Evolutionary conservation across 2,888 invertebrate species (phyloP).

Genomic region (Eupelmus urozonus): DNA sequence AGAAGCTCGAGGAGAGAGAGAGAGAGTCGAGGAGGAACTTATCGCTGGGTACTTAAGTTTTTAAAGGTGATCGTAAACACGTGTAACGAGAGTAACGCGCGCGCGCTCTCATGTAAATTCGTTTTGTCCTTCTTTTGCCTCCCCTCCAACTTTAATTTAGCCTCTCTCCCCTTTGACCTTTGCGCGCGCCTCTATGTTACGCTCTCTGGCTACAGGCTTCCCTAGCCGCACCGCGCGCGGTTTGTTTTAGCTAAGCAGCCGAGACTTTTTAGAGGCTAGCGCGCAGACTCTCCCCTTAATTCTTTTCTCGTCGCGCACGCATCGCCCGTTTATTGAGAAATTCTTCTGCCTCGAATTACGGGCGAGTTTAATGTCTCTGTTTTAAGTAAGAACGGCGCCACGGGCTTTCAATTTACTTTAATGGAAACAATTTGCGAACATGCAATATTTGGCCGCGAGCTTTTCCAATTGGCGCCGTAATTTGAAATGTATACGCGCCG

Average conservation of each 20-base stretch:
- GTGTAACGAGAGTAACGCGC: conserved; percentile 61
- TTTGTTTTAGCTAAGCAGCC: background rate
- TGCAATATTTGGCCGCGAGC: no score
- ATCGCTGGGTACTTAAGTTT: conserved; percentile 58
- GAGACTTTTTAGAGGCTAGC: background rate
- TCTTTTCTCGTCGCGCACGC: no score
- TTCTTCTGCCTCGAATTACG: no score
- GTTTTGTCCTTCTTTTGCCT: conserved; percentile 23
- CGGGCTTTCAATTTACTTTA: no score
- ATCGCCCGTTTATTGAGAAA: no score
- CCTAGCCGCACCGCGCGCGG: background rate
- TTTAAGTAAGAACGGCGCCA: no score
- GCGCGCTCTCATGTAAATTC: conserved; percentile 57
- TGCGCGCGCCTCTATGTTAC: background rate
- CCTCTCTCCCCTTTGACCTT: conserved; percentile 31
- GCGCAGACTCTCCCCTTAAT: background rate
- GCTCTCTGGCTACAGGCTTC: background rate
- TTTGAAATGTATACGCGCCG: no score
- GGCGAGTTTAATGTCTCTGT: no score
- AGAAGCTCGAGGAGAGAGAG: conserved; percentile 57
- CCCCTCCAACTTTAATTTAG: conserved; percentile 31
- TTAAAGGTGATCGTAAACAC: conserved; percentile 64
- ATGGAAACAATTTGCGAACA: no score
- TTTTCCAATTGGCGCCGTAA: no score
- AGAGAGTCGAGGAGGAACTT: conserved; percentile 57